These are phyloP conservation scores for Apis dorsata DNA, from an alignment of 1,140 invertebrate genomes.

Conservation along the genomic window DNA sequence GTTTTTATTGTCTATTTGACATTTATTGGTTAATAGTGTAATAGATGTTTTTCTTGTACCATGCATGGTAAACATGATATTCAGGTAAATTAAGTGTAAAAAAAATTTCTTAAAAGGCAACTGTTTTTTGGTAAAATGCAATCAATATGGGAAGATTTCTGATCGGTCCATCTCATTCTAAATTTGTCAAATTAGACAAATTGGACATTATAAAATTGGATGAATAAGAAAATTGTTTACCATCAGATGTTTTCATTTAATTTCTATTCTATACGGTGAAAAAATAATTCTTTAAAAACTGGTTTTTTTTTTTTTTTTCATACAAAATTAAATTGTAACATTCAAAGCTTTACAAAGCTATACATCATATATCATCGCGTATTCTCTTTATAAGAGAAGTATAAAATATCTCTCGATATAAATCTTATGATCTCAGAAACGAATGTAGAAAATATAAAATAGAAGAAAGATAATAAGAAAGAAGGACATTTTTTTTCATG, in stretches of 20 bases:
- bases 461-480: too few species aligned
- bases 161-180: neutral
- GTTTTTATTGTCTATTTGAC: neutral
- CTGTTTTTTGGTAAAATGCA: neutral
- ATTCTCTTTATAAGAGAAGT: too few species aligned
- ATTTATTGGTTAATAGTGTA: neutral
- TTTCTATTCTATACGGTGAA: neutral
- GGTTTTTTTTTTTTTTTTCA: too few species aligned
- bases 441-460: too few species aligned
- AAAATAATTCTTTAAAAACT: neutral
- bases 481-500: too few species aligned
- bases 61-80: neutral
- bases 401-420: too few species aligned
- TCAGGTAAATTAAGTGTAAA: neutral
- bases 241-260: slow-evolving; percentile 13
- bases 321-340: neutral
- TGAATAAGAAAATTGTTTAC: neutral
- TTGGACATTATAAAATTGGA: neutral
- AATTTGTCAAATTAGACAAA: neutral
- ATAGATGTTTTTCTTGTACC: neutral
- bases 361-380: neutral
- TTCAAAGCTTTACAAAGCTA: too few species aligned
- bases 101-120: neutral
- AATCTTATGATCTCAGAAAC: too few species aligned
- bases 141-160: too few species aligned